Percentiles rank a stretch among this genome's conserved stretches.
Evolutionary conservation across 2,888 invertebrate genomes (phyloP).

Genomic region (Temnothorax ravouxi): DNA sequence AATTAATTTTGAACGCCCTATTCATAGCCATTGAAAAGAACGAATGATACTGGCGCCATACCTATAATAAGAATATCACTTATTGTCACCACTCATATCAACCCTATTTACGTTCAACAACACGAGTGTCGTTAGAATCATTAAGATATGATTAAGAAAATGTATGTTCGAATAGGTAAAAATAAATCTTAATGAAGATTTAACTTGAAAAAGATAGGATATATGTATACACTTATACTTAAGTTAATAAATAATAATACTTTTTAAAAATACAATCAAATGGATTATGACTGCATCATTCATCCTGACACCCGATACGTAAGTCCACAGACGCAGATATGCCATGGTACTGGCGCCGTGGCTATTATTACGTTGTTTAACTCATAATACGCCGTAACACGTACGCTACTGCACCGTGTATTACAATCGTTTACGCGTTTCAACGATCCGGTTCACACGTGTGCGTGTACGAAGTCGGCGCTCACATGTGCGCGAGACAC

Average conservation of each 20-base stretch:
- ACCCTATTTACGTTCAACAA: not conserved
- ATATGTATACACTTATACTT: not conserved
- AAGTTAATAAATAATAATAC: not conserved
- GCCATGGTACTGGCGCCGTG: slow-evolving; percentile 81
- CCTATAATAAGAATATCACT: slow-evolving; percentile 20
- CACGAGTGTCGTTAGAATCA: not conserved
- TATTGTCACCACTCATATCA: not conserved
- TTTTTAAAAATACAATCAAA: not conserved
- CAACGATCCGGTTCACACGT: slow-evolving; percentile 56
- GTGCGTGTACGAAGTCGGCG: slow-evolving; percentile 31
- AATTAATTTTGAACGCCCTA: slow-evolving; percentile 35
- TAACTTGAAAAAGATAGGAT: not conserved
- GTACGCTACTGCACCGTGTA: slow-evolving; percentile 70
- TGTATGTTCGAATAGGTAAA: not conserved
- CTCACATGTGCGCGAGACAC: slow-evolving; percentile 43
- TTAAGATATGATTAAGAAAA: slow-evolving; percentile 6
- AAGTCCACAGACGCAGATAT: slow-evolving; percentile 68
- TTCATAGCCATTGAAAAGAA: not conserved
- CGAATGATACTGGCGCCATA: slow-evolving; percentile 1
- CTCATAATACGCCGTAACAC: slow-evolving; percentile 79
- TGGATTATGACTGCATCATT: not conserved
- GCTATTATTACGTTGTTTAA: slow-evolving; percentile 83
- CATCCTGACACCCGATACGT: slow-evolving; percentile 69
- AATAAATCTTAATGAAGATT: not conserved
- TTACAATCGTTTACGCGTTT: slow-evolving; percentile 74